phyloP scores from a whole-genome alignment of 2,797 vertebrate species.

The Bufotes viridis region DNA sequence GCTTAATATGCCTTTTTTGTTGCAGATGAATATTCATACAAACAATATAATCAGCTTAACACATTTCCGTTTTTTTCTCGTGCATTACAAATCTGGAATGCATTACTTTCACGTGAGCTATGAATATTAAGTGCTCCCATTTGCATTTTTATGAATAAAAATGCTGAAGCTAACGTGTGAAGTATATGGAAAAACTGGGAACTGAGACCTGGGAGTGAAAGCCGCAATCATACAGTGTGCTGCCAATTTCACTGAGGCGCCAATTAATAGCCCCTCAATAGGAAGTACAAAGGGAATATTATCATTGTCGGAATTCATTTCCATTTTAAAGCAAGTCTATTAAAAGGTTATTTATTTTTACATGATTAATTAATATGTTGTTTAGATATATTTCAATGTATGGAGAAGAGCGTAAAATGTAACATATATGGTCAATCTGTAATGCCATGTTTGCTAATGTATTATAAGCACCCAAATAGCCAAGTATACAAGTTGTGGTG shows the following conservation, averaged over 20 bases:
- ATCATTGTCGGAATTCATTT: background rate
- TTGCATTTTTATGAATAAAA: slow-evolving; percentile 35
- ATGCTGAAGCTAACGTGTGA: background rate
- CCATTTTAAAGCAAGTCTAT: background rate
- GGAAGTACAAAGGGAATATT: background rate
- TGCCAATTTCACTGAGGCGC: slow-evolving; percentile 21
- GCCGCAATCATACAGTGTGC: background rate
- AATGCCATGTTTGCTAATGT: background rate
- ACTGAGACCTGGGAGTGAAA: background rate
- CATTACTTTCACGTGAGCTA: slow-evolving; percentile 37
- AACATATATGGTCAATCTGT: background rate
- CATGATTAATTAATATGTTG: slow-evolving; percentile 7
- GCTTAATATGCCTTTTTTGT: slow-evolving; percentile 20
- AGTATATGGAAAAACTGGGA: background rate
- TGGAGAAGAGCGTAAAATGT: background rate
- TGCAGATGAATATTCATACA: slow-evolving; percentile 45
- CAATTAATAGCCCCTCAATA: background rate
- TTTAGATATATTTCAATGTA: background rate
- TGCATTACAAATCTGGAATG: slow-evolving; percentile 38
- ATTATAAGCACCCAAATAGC: background rate
- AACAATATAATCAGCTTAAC: slow-evolving; percentile 48
- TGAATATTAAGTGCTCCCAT: slow-evolving; percentile 17
- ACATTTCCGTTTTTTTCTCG: slow-evolving; percentile 33
- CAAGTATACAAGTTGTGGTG: background rate
- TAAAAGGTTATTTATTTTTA: background rate